Percentiles rank a stretch among this genome's conserved stretches.
Evolutionary conservation across 2,113 vertebrate species (phyloP).

Genomic region (Buteo buteo): DNA sequence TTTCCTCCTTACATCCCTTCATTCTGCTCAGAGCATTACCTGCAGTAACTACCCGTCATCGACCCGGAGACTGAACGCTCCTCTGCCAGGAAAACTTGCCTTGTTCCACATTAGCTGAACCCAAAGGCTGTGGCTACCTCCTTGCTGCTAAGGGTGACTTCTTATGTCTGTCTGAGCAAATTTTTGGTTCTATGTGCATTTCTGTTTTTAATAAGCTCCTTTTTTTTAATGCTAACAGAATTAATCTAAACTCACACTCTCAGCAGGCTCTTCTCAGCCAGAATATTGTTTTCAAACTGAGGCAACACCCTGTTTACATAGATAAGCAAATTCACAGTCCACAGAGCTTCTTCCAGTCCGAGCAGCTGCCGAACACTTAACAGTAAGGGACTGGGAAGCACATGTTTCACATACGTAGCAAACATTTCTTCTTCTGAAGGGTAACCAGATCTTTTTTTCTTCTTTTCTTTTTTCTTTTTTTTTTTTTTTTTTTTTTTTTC

Average conservation of each 20-base stretch:
- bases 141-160: rapidly evolving
- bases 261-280: slow-evolving; percentile 26
- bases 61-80: rapidly evolving
- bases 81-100: neutral
- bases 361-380: neutral
- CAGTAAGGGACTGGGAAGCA: neutral
- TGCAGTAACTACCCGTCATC: neutral
- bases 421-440: slow-evolving; percentile 25
- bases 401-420: neutral
- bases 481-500: neutral
- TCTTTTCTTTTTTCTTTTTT: neutral
- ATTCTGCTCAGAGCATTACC: neutral
- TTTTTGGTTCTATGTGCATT: neutral
- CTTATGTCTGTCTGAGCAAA: neutral
- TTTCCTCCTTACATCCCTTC: neutral
- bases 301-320: slow-evolving; percentile 49
- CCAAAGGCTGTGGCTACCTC: neutral
- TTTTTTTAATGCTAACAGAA: neutral
- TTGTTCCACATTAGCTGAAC: rapidly evolving
- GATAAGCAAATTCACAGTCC: slow-evolving; percentile 50
- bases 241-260: neutral
- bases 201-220: neutral
- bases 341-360: neutral
- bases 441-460: neutral
- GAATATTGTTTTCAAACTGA: slow-evolving; percentile 32